Base-by-base conservation (phyloP, 2,797 vertebrate species). In the Smutsia temminckii region DNA sequence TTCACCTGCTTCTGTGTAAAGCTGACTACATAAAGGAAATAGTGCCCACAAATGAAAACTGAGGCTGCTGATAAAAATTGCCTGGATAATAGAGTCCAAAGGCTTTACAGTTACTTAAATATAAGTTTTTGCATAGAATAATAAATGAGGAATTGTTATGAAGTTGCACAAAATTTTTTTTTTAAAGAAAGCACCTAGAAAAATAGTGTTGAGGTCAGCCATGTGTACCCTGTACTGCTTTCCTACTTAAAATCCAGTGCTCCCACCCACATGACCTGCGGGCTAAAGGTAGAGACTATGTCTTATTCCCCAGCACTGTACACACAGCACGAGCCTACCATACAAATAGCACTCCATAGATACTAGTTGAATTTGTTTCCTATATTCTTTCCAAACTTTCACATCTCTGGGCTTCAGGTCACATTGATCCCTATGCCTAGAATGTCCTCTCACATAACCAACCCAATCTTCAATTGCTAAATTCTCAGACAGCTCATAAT, bases 1-100 rank as follows among this genome's bases (percentile, higher is more conserved):
- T 12, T 98, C 95, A 88, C 86, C 91, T 0, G 77, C 93, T 97
- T 89, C 94, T 95, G 75, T 81, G 89, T 92, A 93, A 94, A 87
- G 91, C 83, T 89, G 95, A 93, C 63, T 95, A 5, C 72, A 69
- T 51, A 89, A 79, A 69, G 59, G 81, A 77, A 85, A 96, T 96
- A 75, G 21, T 79, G 49, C 63, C 94, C 46, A 96, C 23, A 88
- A 96, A 97, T 84, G 81, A 94, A 97, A 80, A 34, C 42, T 89
- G 40, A 93, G 66, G 46, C 92, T 78, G 10, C 23, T 85, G 16
- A 20, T 11, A 0, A 49, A 16, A 2, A 0, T 13, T 11, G 2
- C 16, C 29, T 71, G 6, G 17, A 87, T 80, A 87, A 96, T 51
- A 69, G 53, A 96, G 55, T 68, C 37, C 55, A 85, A 93, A 51